These are phyloP conservation scores for Heliconius himera DNA, from an alignment of 1,140 invertebrate species.

Conservation along the genomic window DNA sequence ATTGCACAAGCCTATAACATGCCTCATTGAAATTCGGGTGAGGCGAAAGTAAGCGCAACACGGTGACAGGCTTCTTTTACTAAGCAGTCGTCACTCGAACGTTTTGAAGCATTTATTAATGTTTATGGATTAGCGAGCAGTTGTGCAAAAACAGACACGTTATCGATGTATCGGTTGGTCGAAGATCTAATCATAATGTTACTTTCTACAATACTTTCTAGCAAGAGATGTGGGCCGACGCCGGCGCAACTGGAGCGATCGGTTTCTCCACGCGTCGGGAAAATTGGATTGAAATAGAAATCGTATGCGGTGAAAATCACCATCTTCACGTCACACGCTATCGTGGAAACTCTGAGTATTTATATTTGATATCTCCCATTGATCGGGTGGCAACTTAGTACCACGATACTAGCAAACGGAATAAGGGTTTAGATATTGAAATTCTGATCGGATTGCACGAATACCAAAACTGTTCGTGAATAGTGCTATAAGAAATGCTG, in stretches of 20 bases:
- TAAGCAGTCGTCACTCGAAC: conserved; percentile 29
- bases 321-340: conserved; percentile 75
- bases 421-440: background rate
- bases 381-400: background rate
- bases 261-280: conserved; percentile 77
- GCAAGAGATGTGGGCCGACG: conserved; percentile 78
- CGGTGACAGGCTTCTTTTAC: conserved; percentile 37
- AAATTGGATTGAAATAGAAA: conserved; percentile 81
- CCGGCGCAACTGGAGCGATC: conserved; percentile 77
- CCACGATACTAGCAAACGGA: background rate
- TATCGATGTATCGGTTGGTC: conserved; percentile 71
- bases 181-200: conserved; percentile 72
- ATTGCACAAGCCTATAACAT: conserved; percentile 72
- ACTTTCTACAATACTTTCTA: conserved; percentile 81
- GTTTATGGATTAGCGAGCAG: conserved; percentile 28
- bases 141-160: conserved; percentile 68
- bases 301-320: conserved; percentile 74
- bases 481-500: background rate
- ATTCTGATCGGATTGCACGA: background rate
- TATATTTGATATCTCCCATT: conserved; percentile 20
- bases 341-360: conserved; percentile 58
- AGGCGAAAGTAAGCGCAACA: conserved; percentile 69
- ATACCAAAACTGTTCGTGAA: conserved; percentile 1
- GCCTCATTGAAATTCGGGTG: conserved; percentile 77
- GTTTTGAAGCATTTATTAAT: conserved; percentile 1